Conservation (phyloP, 1,140 invertebrate species). For the Dufourea novaeangliae region DNA sequence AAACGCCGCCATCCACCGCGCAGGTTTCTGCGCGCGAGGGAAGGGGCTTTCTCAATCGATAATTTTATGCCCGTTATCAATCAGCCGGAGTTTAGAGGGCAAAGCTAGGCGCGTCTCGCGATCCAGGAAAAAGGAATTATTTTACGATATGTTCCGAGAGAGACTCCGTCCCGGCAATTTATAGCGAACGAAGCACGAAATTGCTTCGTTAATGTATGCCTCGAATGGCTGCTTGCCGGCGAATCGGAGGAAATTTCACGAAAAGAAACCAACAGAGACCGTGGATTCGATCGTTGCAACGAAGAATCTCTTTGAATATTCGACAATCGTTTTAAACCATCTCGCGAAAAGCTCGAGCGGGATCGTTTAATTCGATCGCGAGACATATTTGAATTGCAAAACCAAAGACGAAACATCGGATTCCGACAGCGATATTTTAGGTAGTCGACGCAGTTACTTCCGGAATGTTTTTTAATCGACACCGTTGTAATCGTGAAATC, state of each 20-base stretch:
- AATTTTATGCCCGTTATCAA: conserved; percentile 25
- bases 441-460: too few species aligned
- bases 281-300: background rate
- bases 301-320: background rate
- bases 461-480: too few species aligned
- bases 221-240: background rate
- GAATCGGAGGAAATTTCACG: background rate
- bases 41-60: conserved; percentile 15
- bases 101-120: background rate
- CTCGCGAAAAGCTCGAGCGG: background rate
- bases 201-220: background rate
- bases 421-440: too few species aligned
- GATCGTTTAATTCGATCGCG: background rate
- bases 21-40: background rate
- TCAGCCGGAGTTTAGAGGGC: background rate
- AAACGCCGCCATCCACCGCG: conserved; percentile 5
- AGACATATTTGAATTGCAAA: background rate
- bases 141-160: background rate
- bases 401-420: too few species aligned
- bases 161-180: background rate
- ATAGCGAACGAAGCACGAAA: background rate
- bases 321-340: background rate
- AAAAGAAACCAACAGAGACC: background rate
- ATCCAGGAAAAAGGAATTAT: background rate
- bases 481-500: too few species aligned